Percentiles rank a stretch among this genome's conserved stretches.
Evolutionary conservation across 2,888 invertebrate species (phyloP).

Genomic region (Acrocyrtus sp.): DNA sequence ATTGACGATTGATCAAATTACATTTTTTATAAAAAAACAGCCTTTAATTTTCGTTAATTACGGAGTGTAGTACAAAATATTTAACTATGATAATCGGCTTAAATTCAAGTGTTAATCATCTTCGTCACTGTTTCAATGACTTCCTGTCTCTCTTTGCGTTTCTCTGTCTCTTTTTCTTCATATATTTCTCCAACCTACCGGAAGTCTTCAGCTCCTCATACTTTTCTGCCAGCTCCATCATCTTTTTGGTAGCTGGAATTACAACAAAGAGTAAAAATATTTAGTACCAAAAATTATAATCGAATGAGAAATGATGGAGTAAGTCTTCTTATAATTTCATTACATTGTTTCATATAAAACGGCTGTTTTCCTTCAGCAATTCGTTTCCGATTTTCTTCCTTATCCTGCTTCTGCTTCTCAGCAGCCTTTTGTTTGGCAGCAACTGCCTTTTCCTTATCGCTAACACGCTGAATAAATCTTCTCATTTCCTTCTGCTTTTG

Average conservation of each 20-base stretch:
- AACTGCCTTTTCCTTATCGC: conserved; percentile 80
- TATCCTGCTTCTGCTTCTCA: conserved; percentile 70
- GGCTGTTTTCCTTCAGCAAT: conserved; percentile 78
- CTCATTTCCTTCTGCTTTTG: conserved; percentile 69
- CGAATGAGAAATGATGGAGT: conserved; percentile 2
- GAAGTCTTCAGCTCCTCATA: conserved; percentile 82
- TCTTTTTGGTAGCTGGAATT: conserved; percentile 79
- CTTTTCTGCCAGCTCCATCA: conserved; percentile 79
- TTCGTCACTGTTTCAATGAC: conserved; percentile 63
- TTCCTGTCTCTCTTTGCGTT: conserved; percentile 69
- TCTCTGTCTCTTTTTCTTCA: conserved; percentile 83
- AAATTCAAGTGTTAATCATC: no score
- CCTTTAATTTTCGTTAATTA: no score
- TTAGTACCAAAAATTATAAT: not conserved
- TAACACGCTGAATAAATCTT: conserved; percentile 64
- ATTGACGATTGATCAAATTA: not conserved
- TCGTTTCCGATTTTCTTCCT: conserved; percentile 71
- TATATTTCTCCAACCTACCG: conserved; percentile 82
- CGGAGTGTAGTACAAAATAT: no score
- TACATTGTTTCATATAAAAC: conserved; percentile 79
- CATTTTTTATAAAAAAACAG: no score
- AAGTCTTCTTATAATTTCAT: conserved; percentile 58
- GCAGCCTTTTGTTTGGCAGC: conserved; percentile 71
- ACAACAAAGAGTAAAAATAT: conserved; percentile 40
- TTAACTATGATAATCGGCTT: no score